Percentiles rank a stretch among this genome's conserved stretches.
phyloP scores from a whole-genome alignment of 1,140 invertebrate genomes.

The Cephus cinctus region DNA sequence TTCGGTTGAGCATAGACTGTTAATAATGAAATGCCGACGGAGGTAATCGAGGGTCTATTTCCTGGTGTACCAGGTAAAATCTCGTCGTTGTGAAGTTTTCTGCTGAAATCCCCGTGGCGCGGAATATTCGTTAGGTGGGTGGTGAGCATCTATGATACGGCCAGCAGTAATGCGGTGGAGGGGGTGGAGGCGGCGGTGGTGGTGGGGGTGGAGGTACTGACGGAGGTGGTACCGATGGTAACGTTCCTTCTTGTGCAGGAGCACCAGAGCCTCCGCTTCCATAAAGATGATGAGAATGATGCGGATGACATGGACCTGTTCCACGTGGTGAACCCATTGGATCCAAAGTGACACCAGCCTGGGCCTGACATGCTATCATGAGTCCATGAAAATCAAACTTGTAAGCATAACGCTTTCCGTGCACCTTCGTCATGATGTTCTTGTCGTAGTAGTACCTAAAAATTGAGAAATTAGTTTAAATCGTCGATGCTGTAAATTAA shows the following conservation, averaged over 20 bases:
- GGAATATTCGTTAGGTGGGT: slow-evolving; percentile 26
- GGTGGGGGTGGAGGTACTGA: slow-evolving; percentile 18
- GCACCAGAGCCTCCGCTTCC: slow-evolving; percentile 21
- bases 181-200: slow-evolving; percentile 21
- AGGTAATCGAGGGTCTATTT: too few relatives aligned
- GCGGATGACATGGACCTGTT: slow-evolving; percentile 24
- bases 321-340: slow-evolving; percentile 16
- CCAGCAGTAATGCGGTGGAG: slow-evolving; percentile 39
- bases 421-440: slow-evolving; percentile 98
- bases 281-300: slow-evolving; percentile 29
- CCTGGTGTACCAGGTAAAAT: too few relatives aligned
- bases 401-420: slow-evolving; percentile 96
- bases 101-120: too few relatives aligned
- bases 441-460: slow-evolving; percentile 97
- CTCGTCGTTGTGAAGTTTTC: too few relatives aligned
- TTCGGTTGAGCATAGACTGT: too few relatives aligned
- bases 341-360: slow-evolving; percentile 55
- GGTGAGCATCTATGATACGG: slow-evolving; percentile 42
- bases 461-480: slow-evolving; percentile 25
- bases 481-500: not conserved
- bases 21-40: too few relatives aligned
- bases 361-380: slow-evolving; percentile 86
- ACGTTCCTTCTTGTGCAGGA: too few relatives aligned
- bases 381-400: slow-evolving; percentile 98
- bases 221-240: slow-evolving; percentile 19